Conservation (phyloP, 2,888 invertebrate species). For the Noctua comes region DNA sequence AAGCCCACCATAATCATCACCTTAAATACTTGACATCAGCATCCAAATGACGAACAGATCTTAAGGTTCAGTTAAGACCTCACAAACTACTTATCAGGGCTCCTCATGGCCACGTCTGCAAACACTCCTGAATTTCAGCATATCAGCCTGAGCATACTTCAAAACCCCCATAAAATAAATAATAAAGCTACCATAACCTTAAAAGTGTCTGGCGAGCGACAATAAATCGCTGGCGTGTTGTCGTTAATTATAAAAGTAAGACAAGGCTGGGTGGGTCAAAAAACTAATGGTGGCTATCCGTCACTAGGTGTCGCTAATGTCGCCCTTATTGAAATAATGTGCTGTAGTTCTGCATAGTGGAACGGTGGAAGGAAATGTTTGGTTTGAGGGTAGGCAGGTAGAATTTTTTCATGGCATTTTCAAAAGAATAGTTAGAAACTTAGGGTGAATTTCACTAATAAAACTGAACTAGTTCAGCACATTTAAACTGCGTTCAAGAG, state of each 20-base stretch:
- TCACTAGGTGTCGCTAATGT: slow-evolving; percentile 65
- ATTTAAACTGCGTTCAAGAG: background rate
- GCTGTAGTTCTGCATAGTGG: background rate
- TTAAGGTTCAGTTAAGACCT: no score
- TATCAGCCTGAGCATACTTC: slow-evolving; percentile 27
- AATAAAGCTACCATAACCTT: slow-evolving; percentile 45
- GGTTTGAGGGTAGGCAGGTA: background rate
- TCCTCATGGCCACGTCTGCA: background rate
- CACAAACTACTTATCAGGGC: no score
- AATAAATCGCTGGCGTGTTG: slow-evolving; percentile 60
- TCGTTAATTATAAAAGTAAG: slow-evolving; percentile 65
- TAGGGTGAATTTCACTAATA: background rate
- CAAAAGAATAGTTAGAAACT: background rate
- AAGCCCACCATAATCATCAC: no score
- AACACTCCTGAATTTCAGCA: slow-evolving; percentile 25
- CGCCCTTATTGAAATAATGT: slow-evolving; percentile 37
- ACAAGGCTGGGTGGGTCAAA: slow-evolving; percentile 60
- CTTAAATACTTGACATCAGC: no score
- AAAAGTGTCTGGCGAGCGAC: slow-evolving; percentile 51
- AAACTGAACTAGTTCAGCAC: background rate
- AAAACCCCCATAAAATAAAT: slow-evolving; percentile 49
- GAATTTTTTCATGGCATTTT: background rate
- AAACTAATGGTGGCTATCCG: slow-evolving; percentile 60
- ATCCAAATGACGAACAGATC: no score
- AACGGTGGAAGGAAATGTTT: background rate